phyloP scores from a whole-genome alignment of 2,113 vertebrate species.

The Amblyopsis rosae region DNA sequence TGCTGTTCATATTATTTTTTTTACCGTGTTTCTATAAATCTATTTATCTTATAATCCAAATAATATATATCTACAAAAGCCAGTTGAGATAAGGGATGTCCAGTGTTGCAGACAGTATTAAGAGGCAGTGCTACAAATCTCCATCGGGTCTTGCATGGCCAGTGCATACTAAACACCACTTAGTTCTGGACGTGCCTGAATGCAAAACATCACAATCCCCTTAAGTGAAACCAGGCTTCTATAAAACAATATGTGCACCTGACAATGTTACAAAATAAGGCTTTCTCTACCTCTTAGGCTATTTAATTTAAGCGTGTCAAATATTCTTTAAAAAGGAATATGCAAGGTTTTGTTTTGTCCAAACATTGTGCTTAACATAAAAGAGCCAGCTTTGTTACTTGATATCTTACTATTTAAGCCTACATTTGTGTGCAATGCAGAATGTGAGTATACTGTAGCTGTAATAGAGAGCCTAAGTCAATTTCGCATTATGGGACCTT shows the following conservation, averaged over 20 bases:
- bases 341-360: slow-evolving; percentile 17
- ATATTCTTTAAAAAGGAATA: slow-evolving; percentile 19
- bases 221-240: slow-evolving; percentile 45
- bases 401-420: neutral
- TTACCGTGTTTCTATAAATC: too few relatives aligned
- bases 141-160: slow-evolving; percentile 50
- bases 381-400: neutral
- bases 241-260: slow-evolving; percentile 41
- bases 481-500: too few relatives aligned
- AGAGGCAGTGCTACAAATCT: slow-evolving; percentile 48
- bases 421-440: neutral
- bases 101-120: slow-evolving; percentile 37
- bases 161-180: slow-evolving; percentile 65
- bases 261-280: slow-evolving; percentile 37
- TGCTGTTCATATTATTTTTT: too few relatives aligned
- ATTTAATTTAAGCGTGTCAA: slow-evolving; percentile 35
- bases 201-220: slow-evolving; percentile 58
- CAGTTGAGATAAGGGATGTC: slow-evolving; percentile 24
- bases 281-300: slow-evolving; percentile 23
- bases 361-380: slow-evolving; percentile 4
- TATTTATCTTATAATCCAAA: too few relatives aligned
- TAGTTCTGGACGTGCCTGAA: slow-evolving; percentile 40
- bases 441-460: neutral
- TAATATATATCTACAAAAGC: too few relatives aligned
- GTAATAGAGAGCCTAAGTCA: neutral